phyloP scores from a whole-genome alignment of 2,888 invertebrate species.

The Tenthredo scrophulariae region DNA sequence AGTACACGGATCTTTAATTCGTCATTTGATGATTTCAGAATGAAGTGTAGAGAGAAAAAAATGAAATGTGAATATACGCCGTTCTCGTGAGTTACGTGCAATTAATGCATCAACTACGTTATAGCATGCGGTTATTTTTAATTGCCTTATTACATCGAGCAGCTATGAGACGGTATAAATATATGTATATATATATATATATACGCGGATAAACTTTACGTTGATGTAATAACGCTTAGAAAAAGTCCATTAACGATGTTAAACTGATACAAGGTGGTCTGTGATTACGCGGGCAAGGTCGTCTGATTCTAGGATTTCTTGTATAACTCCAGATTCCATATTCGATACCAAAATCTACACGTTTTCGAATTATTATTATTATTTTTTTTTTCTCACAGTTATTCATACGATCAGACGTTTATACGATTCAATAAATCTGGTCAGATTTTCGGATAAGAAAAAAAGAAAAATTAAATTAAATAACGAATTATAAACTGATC shows the following conservation, averaged over 20 bases:
- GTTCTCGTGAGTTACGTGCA: conserved; percentile 18
- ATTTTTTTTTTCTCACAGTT: too few species aligned
- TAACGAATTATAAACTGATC: background rate
- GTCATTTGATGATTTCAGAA: conserved; percentile 49
- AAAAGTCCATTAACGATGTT: conserved; percentile 52
- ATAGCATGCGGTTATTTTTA: conserved; percentile 24
- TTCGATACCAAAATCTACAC: background rate
- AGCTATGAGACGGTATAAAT: background rate
- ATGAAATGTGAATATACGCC: background rate
- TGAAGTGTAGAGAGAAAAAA: background rate
- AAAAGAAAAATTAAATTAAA: background rate
- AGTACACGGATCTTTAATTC: conserved; percentile 42
- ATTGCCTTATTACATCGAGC: conserved; percentile 16
- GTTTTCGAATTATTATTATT: too few species aligned
- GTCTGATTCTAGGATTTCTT: conserved; percentile 20
- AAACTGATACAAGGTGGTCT: conserved; percentile 52
- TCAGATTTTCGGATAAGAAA: background rate
- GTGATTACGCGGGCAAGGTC: conserved; percentile 49
- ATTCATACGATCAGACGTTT: too few species aligned
- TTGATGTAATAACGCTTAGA: conserved; percentile 44
- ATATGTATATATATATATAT: too few species aligned
- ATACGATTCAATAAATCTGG: too few species aligned
- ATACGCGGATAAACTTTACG: background rate
- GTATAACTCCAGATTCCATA: conserved; percentile 22
- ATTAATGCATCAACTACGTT: conserved; percentile 39